Base-by-base conservation (phyloP, 1,140 invertebrate genomes). In the Coenobita brevimanus region DNA sequence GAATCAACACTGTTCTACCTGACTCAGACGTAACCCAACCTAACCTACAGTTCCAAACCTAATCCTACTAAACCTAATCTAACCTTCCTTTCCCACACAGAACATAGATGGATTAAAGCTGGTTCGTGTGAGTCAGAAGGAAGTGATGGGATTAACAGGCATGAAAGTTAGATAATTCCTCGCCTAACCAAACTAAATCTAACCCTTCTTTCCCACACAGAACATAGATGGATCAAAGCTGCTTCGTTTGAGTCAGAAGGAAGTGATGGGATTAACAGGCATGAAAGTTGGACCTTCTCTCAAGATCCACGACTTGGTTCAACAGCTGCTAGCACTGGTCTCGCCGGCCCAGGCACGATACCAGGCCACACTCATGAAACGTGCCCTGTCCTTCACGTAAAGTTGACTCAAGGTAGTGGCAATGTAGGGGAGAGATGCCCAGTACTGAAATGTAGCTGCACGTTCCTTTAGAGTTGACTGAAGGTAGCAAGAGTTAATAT, bases 231-330 rank as follows among this genome's bases (percentile, higher is more conserved):
- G 97, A 0, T 95, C 95, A 81, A 94, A 94, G 91, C 93, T 99
- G 90, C 92, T 98, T 57, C 94, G 94, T 78, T 92, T 98, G 69
- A 96, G 95, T 50, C 97, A 98, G 93, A 97, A 98, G 92, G 95
- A 98, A 93, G 97, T 98, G 80, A 95, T 98, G 90, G 96, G 96
- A 91, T 93, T 98, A 43, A 96, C 97, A 17, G 96, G 97, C 89
- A 97, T 97, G 94, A 98, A 98, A 94, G 97, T 98, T 82, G 98
- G 98, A 3, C 97, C 97, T 8, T 97, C 97, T 4, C 92, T 98
- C 36, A 98, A 98, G 94, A 98, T 99, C 92, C 96, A 95, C 91
- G 97, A 98, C 93, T 94, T 99, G 62, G 97, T 98, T 91, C 95
- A 96, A 91, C 96, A 97, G 91, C 93, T 98, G 21, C 97, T 97